These are phyloP conservation scores for Sebastes cheni DNA, from an alignment of 2,797 vertebrate species.

Conservation along the genomic window DNA sequence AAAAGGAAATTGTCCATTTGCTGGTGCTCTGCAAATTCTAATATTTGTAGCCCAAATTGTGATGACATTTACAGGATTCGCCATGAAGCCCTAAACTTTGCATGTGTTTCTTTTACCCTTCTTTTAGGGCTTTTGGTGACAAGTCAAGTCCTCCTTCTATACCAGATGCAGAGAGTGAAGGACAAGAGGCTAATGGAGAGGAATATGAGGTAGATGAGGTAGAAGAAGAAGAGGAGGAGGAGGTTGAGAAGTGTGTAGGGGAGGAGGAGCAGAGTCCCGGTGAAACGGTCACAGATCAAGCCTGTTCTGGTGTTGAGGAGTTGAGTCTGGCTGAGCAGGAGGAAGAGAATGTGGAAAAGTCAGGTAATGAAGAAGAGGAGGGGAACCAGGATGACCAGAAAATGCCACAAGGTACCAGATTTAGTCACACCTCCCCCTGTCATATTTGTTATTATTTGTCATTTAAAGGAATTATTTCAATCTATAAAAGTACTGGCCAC, in stretches of 20 bases:
- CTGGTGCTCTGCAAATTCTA: background rate
- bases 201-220: constrained; percentile 51
- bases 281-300: constrained; percentile 25
- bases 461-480: background rate
- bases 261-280: constrained; percentile 24
- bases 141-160: constrained; percentile 89
- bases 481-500: background rate
- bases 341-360: constrained; percentile 49
- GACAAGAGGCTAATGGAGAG: constrained; percentile 50
- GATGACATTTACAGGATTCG: background rate
- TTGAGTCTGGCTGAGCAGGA: constrained; percentile 65
- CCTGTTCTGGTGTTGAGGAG: constrained; percentile 59
- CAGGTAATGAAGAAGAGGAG: constrained; percentile 49
- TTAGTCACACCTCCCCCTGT: background rate
- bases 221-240: constrained; percentile 33
- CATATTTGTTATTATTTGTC: background rate
- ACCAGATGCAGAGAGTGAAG: constrained; percentile 63
- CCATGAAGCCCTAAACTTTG: background rate
- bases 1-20: background rate
- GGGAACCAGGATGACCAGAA: constrained; percentile 72
- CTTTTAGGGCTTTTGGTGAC: constrained; percentile 90
- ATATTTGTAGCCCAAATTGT: background rate
- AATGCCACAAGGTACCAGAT: constrained; percentile 86
- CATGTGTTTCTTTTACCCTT: background rate
- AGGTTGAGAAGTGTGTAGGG: constrained; percentile 15